Conservation (phyloP, 2,888 invertebrate genomes). For the Synanthedon andrenaeformis region DNA sequence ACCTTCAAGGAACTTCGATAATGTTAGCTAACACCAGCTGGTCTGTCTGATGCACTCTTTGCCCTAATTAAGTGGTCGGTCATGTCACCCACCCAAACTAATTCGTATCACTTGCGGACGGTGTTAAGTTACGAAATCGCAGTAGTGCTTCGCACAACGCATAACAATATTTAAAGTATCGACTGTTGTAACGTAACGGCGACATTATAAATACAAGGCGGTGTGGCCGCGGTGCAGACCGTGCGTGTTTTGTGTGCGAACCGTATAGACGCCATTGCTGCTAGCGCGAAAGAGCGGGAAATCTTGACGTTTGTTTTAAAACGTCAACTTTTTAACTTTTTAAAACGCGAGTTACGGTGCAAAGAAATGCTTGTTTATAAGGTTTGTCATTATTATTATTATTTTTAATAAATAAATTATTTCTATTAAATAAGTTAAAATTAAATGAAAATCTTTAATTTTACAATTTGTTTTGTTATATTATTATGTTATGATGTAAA, state of each 20-base stretch:
- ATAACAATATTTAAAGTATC: slow-evolving; percentile 43
- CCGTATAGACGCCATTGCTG: slow-evolving; percentile 30
- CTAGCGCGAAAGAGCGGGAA: slow-evolving; percentile 40
- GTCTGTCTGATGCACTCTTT: neutral
- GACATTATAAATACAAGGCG: slow-evolving; percentile 66
- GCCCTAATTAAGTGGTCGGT: neutral
- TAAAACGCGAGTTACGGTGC: slow-evolving; percentile 14
- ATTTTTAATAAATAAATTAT: too few species aligned
- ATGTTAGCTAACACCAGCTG: neutral
- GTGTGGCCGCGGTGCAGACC: slow-evolving; percentile 32
- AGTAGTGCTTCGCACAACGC: slow-evolving; percentile 44
- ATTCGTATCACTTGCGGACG: slow-evolving; percentile 18
- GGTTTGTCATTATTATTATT: slow-evolving; percentile 53
- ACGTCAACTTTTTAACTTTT: slow-evolving; percentile 14
- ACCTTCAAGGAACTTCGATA: too few species aligned
- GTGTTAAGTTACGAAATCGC: slow-evolving; percentile 52
- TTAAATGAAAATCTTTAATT: too few species aligned
- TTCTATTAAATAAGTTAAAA: too few species aligned
- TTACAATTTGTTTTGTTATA: too few species aligned
- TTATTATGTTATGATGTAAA: too few species aligned
- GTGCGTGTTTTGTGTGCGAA: slow-evolving; percentile 24
- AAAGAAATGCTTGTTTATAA: slow-evolving; percentile 55
- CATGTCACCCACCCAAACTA: slow-evolving; percentile 10
- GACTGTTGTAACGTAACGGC: slow-evolving; percentile 47
- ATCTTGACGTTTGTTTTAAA: slow-evolving; percentile 44